Evolutionary conservation across 2,113 vertebrate genomes (phyloP).

Genomic region (Calypte anna): DNA sequence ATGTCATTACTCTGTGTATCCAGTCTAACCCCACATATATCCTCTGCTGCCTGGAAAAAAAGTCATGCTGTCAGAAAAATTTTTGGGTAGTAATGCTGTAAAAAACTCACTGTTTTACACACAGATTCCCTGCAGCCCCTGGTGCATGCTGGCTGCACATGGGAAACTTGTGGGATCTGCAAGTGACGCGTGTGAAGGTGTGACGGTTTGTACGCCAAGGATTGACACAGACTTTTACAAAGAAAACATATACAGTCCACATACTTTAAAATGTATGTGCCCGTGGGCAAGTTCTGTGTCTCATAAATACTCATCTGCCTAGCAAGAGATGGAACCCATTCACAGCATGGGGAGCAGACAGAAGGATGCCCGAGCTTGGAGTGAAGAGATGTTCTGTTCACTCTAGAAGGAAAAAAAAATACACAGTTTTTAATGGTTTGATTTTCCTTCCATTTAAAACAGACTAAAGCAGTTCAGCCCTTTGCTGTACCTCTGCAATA

Average conservation of each 20-base stretch:
- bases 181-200: neutral
- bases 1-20: neutral
- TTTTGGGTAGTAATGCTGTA: neutral
- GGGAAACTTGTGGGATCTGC: neutral
- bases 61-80: neutral
- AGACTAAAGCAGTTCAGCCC: neutral
- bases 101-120: neutral
- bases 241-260: constrained; percentile 55
- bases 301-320: fast-evolving
- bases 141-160: neutral
- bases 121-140: neutral
- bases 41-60: neutral
- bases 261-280: neutral
- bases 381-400: neutral
- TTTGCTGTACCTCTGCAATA: neutral
- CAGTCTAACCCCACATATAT: neutral
- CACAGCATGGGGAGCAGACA: neutral
- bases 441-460: constrained; percentile 14
- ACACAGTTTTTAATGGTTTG: constrained; percentile 13
- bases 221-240: neutral
- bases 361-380: neutral
- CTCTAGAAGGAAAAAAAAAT: constrained; percentile 20
- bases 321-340: neutral
- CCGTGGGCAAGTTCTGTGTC: neutral
- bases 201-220: neutral